These are phyloP conservation scores for Heliconius ismenius DNA, from an alignment of 2,888 invertebrate species.

Conservation along the genomic window DNA sequence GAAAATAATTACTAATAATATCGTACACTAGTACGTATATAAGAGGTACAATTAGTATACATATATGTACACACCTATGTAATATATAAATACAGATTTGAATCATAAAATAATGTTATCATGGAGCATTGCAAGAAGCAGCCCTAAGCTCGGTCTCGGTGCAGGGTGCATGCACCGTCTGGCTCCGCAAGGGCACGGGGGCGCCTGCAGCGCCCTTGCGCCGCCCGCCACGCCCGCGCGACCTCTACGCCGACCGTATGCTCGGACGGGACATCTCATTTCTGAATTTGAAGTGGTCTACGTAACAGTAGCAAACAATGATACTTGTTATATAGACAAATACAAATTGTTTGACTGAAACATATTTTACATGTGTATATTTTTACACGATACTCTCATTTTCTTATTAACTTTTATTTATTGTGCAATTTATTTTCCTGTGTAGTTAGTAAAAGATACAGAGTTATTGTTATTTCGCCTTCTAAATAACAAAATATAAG, in stretches of 20 bases:
- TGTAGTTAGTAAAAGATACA: not conserved
- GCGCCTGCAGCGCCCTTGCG: constrained; percentile 60
- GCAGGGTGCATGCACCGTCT: constrained; percentile 70
- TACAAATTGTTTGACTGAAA: not conserved
- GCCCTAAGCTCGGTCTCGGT: constrained; percentile 41
- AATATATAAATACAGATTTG: too few species aligned
- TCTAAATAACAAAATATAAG: not conserved
- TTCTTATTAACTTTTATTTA: not conserved
- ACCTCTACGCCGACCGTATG: constrained; percentile 45
- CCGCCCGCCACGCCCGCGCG: constrained; percentile 48
- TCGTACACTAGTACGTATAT: too few species aligned
- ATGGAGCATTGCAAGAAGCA: constrained; percentile 8
- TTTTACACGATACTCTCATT: too few species aligned
- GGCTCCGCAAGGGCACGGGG: constrained; percentile 62
- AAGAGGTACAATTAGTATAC: too few species aligned
- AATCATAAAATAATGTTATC: not conserved
- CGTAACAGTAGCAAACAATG: constrained; percentile 11
- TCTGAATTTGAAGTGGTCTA: constrained; percentile 35
- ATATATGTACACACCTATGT: too few species aligned
- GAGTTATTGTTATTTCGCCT: not conserved
- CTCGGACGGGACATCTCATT: constrained; percentile 35
- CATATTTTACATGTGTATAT: not conserved
- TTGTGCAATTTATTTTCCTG: not conserved
- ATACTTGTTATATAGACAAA: not conserved
- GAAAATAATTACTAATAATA: too few species aligned